Conservation (phyloP, 2,113 vertebrate species). For the Tachycineta bicolor region DNA sequence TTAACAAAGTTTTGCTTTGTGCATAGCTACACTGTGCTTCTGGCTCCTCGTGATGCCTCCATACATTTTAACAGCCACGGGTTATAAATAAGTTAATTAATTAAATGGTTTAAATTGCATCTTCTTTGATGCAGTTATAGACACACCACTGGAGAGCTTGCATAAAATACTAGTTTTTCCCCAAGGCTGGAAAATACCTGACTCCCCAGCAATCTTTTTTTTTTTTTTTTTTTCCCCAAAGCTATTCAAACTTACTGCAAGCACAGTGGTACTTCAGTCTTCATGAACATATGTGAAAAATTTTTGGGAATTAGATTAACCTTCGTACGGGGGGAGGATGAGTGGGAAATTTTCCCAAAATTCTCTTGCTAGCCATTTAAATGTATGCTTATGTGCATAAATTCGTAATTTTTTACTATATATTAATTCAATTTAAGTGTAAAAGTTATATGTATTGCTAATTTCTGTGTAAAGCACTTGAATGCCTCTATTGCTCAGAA, state of each 20-base stretch:
- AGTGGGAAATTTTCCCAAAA: neutral
- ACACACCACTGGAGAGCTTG: neutral
- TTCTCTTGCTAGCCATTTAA: neutral
- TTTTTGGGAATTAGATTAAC: neutral
- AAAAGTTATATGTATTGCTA: neutral
- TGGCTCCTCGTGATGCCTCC: neutral
- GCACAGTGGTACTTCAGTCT: neutral
- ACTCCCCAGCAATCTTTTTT: neutral
- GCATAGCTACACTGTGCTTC: neutral
- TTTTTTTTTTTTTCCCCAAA: neutral
- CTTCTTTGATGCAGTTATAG: neutral
- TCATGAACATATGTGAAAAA: neutral
- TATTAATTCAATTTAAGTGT: neutral
- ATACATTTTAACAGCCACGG: neutral
- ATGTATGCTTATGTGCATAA: neutral
- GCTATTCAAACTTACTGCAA: neutral
- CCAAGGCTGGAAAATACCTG: neutral
- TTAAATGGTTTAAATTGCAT: neutral
- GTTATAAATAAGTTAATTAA: neutral
- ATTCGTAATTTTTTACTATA: neutral
- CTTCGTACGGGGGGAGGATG: neutral
- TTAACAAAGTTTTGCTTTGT: neutral
- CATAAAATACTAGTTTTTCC: neutral
- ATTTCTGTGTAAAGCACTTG: neutral
- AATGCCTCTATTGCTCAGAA: neutral